Base-by-base conservation (phyloP, 2,888 invertebrate genomes). In the Timema podura region DNA sequence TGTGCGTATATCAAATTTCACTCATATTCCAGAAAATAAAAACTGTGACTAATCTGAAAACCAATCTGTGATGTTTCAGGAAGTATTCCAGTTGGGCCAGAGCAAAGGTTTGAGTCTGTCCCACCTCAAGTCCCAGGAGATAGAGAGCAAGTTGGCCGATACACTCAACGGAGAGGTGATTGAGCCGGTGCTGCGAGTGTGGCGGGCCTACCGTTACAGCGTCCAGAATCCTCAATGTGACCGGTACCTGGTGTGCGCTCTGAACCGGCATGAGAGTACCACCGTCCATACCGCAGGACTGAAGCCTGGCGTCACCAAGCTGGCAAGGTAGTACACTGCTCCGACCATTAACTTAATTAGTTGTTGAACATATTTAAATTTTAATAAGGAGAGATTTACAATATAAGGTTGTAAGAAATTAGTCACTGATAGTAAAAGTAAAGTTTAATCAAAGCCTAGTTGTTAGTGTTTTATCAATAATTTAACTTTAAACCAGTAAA, bases 121-220 rank as follows among this genome's bases (percentile, higher is more conserved):
- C 16, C 84, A 84, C 67, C 85, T 89, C 54, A 90, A 91, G 78
- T 87, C 91, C 76, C 86, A 87, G 76, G 89, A 90, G 70, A 81
- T 93, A 9, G 91, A 91, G 11, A 89, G 90, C 79, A 87, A 89
- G 76, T 80, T 94, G 72, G 91, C 92, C 0, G 91, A 93, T 78
- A 89, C 91, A 1, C 85, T 94, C 67, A 93, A 93, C 80, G 82
- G 92, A 77, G 93, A 93, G 81, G 86, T 93, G 71, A 91, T 93
- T 68, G 91, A 92, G 78, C 93, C 93, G 0, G 86, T 93, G 46
- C 85, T 92, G n/a, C 86, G 92, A 79, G 91, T 92, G 13, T 91
- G 92, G 83, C 83, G 93, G 67, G 93, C 92, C 0, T 93, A 91
- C 82, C 87, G 89, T 77, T 93, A 90, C 82, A 87, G 89, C 0